Conservation (phyloP, 2,888 invertebrate species). For the Dicranocentrus wangi region DNA sequence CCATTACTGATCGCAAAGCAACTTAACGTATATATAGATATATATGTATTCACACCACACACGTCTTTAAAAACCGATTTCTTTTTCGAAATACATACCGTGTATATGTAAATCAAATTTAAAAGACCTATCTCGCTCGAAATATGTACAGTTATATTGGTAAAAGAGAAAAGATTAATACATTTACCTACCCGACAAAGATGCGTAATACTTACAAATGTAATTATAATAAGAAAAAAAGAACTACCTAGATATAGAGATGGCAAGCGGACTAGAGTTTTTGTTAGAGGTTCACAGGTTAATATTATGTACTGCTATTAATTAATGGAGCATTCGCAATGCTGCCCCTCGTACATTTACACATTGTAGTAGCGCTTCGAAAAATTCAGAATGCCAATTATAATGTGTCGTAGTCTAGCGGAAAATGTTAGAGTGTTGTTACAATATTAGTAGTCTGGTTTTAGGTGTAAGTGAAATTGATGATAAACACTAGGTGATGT, state of each 20-base stretch:
- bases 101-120: slow-evolving; percentile 19
- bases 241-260: background rate
- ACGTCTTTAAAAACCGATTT: background rate
- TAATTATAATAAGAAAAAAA: background rate
- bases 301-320: too few relatives aligned
- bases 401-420: too few relatives aligned
- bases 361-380: background rate
- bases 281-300: too few relatives aligned
- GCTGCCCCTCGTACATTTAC: background rate
- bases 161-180: too few relatives aligned
- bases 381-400: background rate
- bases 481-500: too few relatives aligned
- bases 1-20: slow-evolving; percentile 42
- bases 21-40: slow-evolving; percentile 12
- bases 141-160: slow-evolving; percentile 11
- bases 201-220: too few relatives aligned
- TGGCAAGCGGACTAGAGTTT: too few relatives aligned
- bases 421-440: too few relatives aligned
- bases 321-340: background rate
- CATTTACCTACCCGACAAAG: too few relatives aligned
- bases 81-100: slow-evolving; percentile 6
- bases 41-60: background rate
- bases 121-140: slow-evolving; percentile 51
- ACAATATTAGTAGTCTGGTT: too few relatives aligned
- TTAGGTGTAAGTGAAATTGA: too few relatives aligned